Evolutionary conservation across 37 sponge, comb jelly and placozoan species (phyloP), one percentile per base, ranked within the genome.

Genomic region (Dysidea cf. avara): DNA sequence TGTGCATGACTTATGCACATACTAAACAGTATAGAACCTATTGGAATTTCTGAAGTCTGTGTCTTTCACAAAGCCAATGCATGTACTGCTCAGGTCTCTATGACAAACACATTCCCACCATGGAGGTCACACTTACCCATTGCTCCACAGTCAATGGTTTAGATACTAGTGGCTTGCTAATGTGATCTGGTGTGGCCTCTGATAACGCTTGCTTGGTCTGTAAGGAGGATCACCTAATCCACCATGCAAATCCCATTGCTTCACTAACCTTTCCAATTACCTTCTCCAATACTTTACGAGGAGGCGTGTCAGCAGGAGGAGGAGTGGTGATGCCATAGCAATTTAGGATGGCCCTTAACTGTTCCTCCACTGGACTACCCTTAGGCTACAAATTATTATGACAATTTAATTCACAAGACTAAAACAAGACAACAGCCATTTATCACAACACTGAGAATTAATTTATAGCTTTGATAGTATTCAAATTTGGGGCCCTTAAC

Each of bases 91-190:
- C n/a, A n/a, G n/a, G n/a, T n/a, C n/a, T n/a, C n/a, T n/a, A n/a
- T n/a, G n/a, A n/a, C n/a, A n/a, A n/a, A n/a, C n/a, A n/a, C n/a
- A n/a, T n/a, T n/a, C n/a, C n/a, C n/a, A n/a, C n/a, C n/a, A n/a
- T n/a, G n/a, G n/a, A n/a, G n/a, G n/a, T n/a, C 67, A 94, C 33
- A 0, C 72, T 61, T 0, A 39, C 69, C 91, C 81, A 94, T 56
- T 90, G 86, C 21, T 72, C 86, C 40, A 26, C 49, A 25, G 78
- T 35, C 24, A 90, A 79, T 5, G 78, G 50, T 60, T 81, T 57
- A 3, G 56, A 33, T 29, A 90, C 69, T 24, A 90, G 70, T 0
- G 59, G 25, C 4, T 7, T 7, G 28, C 43, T 18, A 2, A 84
- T 26, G 39, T 49, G 57, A 26, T 59, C 85, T 22, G 20, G 16